Percentiles rank a stretch among this genome's conserved stretches.
phyloP scores from a whole-genome alignment of 30 jellyfish, hydroid and myxozoan species.

The Kudoa iwatai region DNA sequence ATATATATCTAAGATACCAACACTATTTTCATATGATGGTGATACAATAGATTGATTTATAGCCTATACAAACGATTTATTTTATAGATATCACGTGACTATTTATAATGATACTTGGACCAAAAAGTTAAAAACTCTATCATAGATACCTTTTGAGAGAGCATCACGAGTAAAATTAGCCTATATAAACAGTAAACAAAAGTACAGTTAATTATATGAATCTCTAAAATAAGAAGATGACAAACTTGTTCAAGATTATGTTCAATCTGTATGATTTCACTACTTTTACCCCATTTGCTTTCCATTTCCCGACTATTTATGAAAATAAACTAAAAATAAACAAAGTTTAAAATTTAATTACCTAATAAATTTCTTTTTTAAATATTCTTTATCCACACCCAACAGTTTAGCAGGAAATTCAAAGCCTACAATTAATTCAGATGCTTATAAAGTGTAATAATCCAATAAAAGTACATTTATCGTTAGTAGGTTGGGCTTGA shows the following conservation, averaged over 20 bases:
- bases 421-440: background rate
- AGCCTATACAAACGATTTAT: background rate
- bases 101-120: background rate
- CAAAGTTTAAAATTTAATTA: background rate
- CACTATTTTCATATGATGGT: slow-evolving; percentile 21
- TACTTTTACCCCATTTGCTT: slow-evolving; percentile 79
- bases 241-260: slow-evolving; percentile 26
- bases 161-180: background rate
- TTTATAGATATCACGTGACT: background rate
- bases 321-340: background rate
- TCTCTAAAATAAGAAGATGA: no score
- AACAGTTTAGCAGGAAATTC: slow-evolving; percentile 41
- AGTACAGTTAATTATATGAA: no score
- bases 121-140: background rate
- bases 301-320: slow-evolving; percentile 50
- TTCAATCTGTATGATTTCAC: slow-evolving; percentile 52
- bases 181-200: no score
- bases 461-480: slow-evolving; percentile 18
- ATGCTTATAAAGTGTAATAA: background rate
- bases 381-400: slow-evolving; percentile 9
- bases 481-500: slow-evolving; percentile 82
- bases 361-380: slow-evolving; percentile 50
- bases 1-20: slow-evolving; percentile 63
- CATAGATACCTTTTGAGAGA: background rate
- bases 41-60: slow-evolving; percentile 48